phyloP scores from a whole-genome alignment of 2,113 vertebrate species.

The Megaceryle torquata region DNA sequence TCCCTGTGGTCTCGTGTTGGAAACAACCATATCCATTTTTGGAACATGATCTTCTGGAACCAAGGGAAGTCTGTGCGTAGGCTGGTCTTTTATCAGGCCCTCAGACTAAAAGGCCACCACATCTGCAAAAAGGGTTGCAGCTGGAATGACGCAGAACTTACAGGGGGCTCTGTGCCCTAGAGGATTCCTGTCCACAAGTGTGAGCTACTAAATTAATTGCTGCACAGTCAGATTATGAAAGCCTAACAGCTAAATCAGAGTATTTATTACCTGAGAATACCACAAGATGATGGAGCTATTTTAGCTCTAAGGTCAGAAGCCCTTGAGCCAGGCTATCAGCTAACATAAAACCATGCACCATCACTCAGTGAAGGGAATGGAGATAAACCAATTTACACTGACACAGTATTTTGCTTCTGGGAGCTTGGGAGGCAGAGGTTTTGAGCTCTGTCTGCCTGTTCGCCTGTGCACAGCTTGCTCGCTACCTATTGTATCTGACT shows the following conservation, averaged over 20 bases:
- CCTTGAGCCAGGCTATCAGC: neutral
- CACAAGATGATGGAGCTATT: neutral
- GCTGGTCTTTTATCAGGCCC: constrained; percentile 40
- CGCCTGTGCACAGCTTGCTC: rapidly evolving
- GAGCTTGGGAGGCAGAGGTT: neutral
- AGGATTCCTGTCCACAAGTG: constrained; percentile 18
- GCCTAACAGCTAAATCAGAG: neutral
- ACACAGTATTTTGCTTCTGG: neutral
- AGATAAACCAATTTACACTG: neutral
- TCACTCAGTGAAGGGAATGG: neutral
- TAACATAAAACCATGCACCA: neutral
- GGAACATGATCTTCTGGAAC: constrained; percentile 48
- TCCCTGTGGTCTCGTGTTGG: neutral
- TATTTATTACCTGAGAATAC: neutral
- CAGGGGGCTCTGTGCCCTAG: neutral
- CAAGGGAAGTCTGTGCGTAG: neutral
- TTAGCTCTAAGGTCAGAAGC: neutral
- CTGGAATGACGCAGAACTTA: neutral
- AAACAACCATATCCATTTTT: constrained; percentile 28
- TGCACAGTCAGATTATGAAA: neutral
- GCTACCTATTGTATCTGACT: neutral
- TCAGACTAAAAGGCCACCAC: constrained; percentile 4
- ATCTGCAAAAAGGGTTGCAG: constrained; percentile 6
- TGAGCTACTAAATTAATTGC: neutral
- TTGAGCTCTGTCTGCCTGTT: neutral